Evolutionary conservation across 2,888 invertebrate species (phyloP).

Genomic region (Geophilus truncorum): DNA sequence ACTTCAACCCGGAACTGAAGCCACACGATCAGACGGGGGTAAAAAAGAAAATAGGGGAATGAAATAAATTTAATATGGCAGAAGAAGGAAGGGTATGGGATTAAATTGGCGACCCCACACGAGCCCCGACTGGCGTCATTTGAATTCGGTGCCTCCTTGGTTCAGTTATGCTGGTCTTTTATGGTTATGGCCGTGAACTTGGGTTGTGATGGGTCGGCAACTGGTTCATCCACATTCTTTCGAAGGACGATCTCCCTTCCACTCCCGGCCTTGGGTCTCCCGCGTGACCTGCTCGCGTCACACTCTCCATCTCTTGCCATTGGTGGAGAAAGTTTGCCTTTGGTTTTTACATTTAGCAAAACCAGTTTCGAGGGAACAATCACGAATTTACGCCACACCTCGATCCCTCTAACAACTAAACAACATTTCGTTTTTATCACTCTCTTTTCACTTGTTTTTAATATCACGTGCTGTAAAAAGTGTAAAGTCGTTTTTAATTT

Average conservation of each 20-base stretch:
- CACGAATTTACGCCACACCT: neutral
- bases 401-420: neutral
- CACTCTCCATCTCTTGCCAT: neutral
- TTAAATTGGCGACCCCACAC: neutral
- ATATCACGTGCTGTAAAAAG: no score
- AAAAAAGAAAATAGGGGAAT: neutral
- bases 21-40: neutral
- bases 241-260: constrained; percentile 11
- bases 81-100: neutral
- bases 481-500: no score
- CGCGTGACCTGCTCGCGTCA: constrained; percentile 12
- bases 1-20: neutral
- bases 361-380: neutral
- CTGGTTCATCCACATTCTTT: constrained; percentile 15
- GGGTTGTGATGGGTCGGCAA: constrained; percentile 16
- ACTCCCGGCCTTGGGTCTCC: constrained; percentile 12
- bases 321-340: constrained; percentile 6
- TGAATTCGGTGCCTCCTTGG: neutral
- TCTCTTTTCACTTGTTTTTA: neutral
- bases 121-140: neutral
- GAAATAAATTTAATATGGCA: neutral
- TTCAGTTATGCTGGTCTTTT: constrained; percentile 7
- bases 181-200: constrained; percentile 16
- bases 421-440: neutral
- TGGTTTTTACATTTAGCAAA: neutral